phyloP scores from a whole-genome alignment of 2,797 vertebrate species.

The Morus bassanus region DNA sequence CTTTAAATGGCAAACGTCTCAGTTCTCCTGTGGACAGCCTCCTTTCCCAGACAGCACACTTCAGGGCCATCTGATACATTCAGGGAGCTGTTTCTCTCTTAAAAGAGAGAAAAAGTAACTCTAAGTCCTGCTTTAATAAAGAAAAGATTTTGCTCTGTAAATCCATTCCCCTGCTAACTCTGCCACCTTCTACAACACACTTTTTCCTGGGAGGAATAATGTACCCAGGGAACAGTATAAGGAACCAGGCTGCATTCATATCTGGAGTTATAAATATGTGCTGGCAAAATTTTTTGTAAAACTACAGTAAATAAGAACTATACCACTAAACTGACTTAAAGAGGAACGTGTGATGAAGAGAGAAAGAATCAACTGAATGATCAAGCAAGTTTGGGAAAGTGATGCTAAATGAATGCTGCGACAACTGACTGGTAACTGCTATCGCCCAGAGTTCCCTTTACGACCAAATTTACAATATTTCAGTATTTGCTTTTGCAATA shows the following conservation, averaged over 20 bases:
- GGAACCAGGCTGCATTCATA: background rate
- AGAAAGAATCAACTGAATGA: background rate
- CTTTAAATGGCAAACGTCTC: background rate
- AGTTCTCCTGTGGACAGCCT: background rate
- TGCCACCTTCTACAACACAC: background rate
- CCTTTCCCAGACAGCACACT: background rate
- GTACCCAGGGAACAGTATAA: background rate
- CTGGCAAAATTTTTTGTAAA: background rate
- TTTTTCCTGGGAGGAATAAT: background rate
- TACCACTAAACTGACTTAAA: background rate
- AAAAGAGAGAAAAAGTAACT: background rate
- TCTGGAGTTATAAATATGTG: background rate
- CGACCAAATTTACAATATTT: background rate
- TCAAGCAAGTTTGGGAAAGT: background rate
- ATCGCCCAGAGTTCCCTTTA: background rate
- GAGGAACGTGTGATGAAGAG: background rate
- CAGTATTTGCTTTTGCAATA: background rate
- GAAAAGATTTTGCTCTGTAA: background rate
- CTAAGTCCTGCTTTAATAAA: background rate
- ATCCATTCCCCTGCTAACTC: background rate
- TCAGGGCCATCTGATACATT: background rate
- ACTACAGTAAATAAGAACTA: background rate
- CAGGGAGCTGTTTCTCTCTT: background rate
- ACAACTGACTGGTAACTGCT: background rate
- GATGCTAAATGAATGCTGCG: background rate